Evolutionary conservation across 2,113 vertebrate species (phyloP).

Genomic region (Alosa alosa): DNA sequence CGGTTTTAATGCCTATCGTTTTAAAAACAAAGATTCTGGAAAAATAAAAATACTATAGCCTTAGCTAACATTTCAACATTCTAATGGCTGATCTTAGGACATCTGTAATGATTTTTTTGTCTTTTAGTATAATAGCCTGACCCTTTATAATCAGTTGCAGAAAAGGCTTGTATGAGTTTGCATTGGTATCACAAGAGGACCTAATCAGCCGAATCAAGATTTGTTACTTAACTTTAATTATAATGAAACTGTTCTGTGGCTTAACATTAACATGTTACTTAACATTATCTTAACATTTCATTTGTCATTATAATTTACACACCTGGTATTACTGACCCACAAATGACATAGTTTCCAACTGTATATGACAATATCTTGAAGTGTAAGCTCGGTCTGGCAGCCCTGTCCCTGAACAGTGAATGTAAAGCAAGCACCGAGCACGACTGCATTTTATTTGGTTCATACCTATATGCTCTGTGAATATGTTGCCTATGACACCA

Average conservation of each 20-base stretch:
- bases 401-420: neutral
- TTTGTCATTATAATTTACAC: neutral
- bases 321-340: neutral
- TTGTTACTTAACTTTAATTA: neutral
- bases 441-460: neutral
- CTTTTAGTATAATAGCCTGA: neutral
- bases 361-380: neutral
- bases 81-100: neutral
- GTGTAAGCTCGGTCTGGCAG: neutral
- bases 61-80: neutral
- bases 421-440: neutral
- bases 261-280: neutral
- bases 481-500: neutral
- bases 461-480: neutral
- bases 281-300: neutral
- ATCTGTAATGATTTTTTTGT: neutral
- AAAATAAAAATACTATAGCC: slow-evolving; percentile 19
- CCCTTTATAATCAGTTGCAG: neutral
- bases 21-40: neutral
- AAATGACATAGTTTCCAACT: neutral
- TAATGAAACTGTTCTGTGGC: neutral
- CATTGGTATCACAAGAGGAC: neutral
- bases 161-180: neutral
- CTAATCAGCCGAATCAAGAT: neutral
- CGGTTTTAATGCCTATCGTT: slow-evolving; percentile 11